Evolutionary conservation across 2,888 invertebrate species (phyloP).

Genomic region (Microplitis manilae): DNA sequence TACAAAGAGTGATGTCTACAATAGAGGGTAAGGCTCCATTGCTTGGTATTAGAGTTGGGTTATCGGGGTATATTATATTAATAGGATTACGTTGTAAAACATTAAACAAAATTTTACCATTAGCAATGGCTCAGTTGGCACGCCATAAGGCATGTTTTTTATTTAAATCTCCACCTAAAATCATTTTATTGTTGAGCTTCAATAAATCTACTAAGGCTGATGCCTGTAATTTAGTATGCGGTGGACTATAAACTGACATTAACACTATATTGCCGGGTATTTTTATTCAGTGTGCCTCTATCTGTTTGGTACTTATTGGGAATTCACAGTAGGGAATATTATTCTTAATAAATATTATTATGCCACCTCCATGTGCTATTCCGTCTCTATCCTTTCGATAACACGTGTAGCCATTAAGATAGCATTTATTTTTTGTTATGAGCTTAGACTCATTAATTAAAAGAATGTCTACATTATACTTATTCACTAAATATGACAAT

Average conservation of each 20-base stretch:
- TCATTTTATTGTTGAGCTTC: no score
- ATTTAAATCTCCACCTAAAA: no score
- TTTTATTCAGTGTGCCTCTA: constrained; percentile 20
- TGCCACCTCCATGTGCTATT: no score
- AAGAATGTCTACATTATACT: constrained; percentile 41
- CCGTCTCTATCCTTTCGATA: no score
- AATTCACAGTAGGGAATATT: not conserved
- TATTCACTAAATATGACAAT: constrained; percentile 37
- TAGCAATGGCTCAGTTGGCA: constrained; percentile 38
- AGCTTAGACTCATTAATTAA: constrained; percentile 43
- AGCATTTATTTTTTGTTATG: not conserved
- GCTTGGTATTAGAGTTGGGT: not conserved
- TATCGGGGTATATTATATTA: not conserved
- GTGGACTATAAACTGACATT: no score
- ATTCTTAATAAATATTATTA: no score
- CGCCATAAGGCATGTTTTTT: no score
- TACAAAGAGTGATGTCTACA: not conserved
- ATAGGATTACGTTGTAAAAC: not conserved
- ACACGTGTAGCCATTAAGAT: no score
- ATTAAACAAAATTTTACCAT: constrained; percentile 16
- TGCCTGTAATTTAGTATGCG: no score
- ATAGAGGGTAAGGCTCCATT: not conserved
- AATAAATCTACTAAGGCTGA: no score
- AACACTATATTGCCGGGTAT: constrained; percentile 35
- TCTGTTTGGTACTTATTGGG: constrained; percentile 10